These are phyloP conservation scores for Strongylocentrotus purpuratus DNA, from an alignment of 35 echinoderm and acorn worm genomes.

Conservation along the genomic window DNA sequence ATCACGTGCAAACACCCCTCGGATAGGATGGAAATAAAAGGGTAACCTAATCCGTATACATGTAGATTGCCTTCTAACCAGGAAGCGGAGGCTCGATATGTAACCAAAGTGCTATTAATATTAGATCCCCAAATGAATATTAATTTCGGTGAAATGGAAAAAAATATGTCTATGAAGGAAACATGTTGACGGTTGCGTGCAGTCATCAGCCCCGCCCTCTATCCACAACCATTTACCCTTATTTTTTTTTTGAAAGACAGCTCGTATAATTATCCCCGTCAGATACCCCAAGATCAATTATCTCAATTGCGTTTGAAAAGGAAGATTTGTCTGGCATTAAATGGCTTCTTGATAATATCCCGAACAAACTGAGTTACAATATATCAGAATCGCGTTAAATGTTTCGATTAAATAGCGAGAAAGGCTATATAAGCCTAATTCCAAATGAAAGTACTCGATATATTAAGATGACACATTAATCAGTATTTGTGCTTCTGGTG, in stretches of 20 bases:
- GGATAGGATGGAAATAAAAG: background rate
- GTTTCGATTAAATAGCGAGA: background rate
- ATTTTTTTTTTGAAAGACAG: background rate
- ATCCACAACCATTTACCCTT: background rate
- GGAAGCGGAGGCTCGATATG: background rate
- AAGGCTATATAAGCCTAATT: background rate
- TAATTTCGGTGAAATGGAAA: background rate
- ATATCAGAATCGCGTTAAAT: background rate
- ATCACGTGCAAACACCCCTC: background rate
- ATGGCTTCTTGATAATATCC: background rate
- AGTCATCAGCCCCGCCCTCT: background rate
- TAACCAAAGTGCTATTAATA: background rate
- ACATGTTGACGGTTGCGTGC: background rate
- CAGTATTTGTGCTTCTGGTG: background rate
- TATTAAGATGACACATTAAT: background rate
- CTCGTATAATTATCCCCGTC: background rate
- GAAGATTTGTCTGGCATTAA: background rate
- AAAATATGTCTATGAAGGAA: background rate
- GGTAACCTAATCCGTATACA: background rate
- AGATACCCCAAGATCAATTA: constrained; percentile 9
- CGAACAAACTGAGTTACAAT: background rate
- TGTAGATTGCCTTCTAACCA: background rate
- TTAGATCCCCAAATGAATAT: background rate
- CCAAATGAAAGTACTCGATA: background rate
- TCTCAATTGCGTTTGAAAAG: background rate